A percentile compares a stretch with the other conserved stretches of the same genome.
These are phyloP conservation scores for Oreonectes daqikongensis DNA, from an alignment of 2,797 vertebrate species.

Conservation along the genomic window DNA sequence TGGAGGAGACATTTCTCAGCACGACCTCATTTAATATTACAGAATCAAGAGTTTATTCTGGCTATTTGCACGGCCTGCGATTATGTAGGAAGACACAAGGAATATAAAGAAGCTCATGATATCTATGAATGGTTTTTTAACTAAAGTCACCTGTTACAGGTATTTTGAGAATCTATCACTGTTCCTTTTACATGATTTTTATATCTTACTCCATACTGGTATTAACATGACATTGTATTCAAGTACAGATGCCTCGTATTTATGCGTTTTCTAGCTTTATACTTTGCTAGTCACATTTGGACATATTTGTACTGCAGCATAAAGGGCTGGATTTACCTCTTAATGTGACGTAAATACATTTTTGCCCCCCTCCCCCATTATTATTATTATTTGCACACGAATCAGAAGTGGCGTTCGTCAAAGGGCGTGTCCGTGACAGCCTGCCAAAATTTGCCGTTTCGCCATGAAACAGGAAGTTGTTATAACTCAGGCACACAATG, in stretches of 20 bases:
- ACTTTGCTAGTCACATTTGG: not conserved
- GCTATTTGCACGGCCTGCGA: slow-evolving; percentile 84
- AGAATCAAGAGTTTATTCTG: slow-evolving; percentile 67
- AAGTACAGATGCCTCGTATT: not conserved
- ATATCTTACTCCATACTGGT: too few species aligned
- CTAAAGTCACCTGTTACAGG: not conserved
- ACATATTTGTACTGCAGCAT: not conserved
- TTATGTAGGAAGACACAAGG: slow-evolving; percentile 74
- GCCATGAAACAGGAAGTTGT: too few species aligned
- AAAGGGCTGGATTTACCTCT: too few species aligned
- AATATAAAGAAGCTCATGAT: slow-evolving; percentile 81
- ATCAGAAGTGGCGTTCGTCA: too few species aligned
- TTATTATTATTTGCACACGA: too few species aligned
- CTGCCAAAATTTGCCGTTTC: too few species aligned
- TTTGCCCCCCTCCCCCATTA: too few species aligned
- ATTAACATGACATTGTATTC: not conserved
- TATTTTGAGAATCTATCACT: too few species aligned
- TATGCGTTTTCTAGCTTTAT: not conserved
- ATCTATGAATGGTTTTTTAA: slow-evolving; percentile 84
- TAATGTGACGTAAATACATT: too few species aligned
- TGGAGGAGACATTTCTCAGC: slow-evolving; percentile 80
- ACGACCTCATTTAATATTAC: slow-evolving; percentile 73
- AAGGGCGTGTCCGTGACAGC: too few species aligned
- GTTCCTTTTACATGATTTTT: too few species aligned
- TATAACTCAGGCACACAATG: too few species aligned